Percentiles rank a stretch among this genome's conserved stretches.
Conservation (phyloP, 2,113 vertebrate species). For the Onychorhynchus coronatus region DNA sequence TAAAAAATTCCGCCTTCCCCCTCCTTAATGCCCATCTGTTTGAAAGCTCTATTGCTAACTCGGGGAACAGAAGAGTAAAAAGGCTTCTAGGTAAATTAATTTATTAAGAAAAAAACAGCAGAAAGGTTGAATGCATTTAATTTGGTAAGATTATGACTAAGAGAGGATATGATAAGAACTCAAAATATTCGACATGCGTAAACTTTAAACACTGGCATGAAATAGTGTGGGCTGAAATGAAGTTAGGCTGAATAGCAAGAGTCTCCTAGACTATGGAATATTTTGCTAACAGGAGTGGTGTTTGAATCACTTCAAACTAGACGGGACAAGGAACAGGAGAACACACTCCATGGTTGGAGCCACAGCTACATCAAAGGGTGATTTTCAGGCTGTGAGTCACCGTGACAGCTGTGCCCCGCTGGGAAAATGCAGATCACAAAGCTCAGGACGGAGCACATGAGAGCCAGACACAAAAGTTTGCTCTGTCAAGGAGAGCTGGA, state of each 20-base stretch:
- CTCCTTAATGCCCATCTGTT: background rate
- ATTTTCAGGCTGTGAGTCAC: constrained; percentile 24
- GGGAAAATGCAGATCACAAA: constrained; percentile 28
- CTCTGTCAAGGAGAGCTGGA: background rate
- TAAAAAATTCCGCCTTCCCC: background rate
- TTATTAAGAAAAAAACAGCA: background rate
- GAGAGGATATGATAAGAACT: background rate
- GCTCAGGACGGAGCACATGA: constrained; percentile 12
- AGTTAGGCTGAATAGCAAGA: background rate
- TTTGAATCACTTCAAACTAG: constrained; percentile 40
- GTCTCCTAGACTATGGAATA: constrained; percentile 7
- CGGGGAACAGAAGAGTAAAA: background rate
- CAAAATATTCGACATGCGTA: background rate
- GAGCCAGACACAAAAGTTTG: constrained; percentile 15
- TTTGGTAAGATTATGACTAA: background rate
- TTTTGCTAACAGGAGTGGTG: constrained; percentile 22
- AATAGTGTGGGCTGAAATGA: background rate
- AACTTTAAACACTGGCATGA: background rate
- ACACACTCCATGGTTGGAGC: background rate
- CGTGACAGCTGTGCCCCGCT: constrained; percentile 43
- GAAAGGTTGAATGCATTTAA: background rate
- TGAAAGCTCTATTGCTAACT: background rate
- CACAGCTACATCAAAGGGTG: constrained; percentile 30
- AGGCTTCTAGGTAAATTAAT: background rate
- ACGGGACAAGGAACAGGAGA: constrained; percentile 5